Conservation (phyloP, 2,113 vertebrate species). For the Crotalus viridis region DNA sequence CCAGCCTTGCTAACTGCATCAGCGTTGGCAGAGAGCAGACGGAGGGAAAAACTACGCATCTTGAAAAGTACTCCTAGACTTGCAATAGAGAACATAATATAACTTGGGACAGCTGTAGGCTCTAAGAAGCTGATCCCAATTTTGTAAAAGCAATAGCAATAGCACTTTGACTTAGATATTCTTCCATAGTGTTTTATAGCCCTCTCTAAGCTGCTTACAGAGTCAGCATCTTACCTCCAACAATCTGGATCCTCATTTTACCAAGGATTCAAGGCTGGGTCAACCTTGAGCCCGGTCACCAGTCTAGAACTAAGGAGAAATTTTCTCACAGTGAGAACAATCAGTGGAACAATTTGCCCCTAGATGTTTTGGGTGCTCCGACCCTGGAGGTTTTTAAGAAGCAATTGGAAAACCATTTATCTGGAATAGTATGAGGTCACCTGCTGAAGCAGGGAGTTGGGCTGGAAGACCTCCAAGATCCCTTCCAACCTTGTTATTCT, state of each 20-base stretch:
- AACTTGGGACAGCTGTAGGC: not conserved
- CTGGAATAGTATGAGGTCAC: not conserved
- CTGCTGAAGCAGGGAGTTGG: not conserved
- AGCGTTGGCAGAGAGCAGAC: not conserved
- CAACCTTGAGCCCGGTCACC: not conserved
- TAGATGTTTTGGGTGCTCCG: not conserved
- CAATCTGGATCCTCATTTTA: not conserved
- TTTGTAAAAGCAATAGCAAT: not conserved
- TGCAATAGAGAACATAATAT: not conserved
- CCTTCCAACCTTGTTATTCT: not conserved
- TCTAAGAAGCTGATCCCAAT: not conserved
- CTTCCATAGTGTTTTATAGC: not conserved
- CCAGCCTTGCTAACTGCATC: not conserved
- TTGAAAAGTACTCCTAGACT: not conserved
- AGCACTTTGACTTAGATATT: not conserved
- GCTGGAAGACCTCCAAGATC: not conserved
- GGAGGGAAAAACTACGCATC: not conserved
- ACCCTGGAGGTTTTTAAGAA: not conserved
- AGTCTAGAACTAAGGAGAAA: not conserved
- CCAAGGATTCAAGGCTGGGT: not conserved
- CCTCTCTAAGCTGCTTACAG: not conserved
- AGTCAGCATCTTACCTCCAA: not conserved
- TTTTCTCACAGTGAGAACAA: not conserved
- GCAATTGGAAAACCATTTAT: not conserved
- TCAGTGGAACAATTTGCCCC: not conserved